Base-by-base conservation (phyloP, 2,113 vertebrate genomes). In the Cromileptes altivelis region DNA sequence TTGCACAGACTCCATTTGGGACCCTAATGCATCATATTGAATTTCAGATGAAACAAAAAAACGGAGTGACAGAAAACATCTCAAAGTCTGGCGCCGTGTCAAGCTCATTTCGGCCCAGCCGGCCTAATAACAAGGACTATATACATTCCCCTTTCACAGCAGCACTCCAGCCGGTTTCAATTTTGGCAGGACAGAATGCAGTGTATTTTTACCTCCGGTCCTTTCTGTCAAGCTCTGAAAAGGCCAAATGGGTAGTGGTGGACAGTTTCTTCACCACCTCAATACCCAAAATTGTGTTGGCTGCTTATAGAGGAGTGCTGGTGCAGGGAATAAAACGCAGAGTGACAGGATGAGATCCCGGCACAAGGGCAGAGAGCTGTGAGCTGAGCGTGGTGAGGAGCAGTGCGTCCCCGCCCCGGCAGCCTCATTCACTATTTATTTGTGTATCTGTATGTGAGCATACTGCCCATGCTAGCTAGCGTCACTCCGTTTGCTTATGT, bases 151-250 rank as follows among this genome's bases (percentile, higher is more conserved):
- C 63, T 88, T 73, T 65, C 81, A 73, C 78, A 76, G 78, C 63
- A 70, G 67, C 84, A 74, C 78, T 89, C 56, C 73, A 78, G 52
- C 73, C 25, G 14, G 69, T 90, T 90, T 82, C 60, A 82, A 72
- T 85, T 87, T 80, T 82, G 75, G 78, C 84, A 81, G 61, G 65
- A 69, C 73, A 65, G 81, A 90, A 88, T 73, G 80, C 64, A 74
- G 71, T 81, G 80, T 83, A 79, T 89, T 88, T 67, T 90, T 91
- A 78, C 85, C 85, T 86, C 82, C 42, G 56, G 78, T 91, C 78
- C 70, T 88, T 79, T 83, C 86, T 91, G 89, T 91, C 85, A 93
- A 74, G 78, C 84, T 84, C 84, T 86, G 89, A 92, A 90, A 91
- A 86, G 85, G 87, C 89, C 84, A 92, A 87, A 87, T 78, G 76